Base-by-base conservation (phyloP, 2,888 invertebrate species). In the Caenorhabditis panamensis region DNA sequence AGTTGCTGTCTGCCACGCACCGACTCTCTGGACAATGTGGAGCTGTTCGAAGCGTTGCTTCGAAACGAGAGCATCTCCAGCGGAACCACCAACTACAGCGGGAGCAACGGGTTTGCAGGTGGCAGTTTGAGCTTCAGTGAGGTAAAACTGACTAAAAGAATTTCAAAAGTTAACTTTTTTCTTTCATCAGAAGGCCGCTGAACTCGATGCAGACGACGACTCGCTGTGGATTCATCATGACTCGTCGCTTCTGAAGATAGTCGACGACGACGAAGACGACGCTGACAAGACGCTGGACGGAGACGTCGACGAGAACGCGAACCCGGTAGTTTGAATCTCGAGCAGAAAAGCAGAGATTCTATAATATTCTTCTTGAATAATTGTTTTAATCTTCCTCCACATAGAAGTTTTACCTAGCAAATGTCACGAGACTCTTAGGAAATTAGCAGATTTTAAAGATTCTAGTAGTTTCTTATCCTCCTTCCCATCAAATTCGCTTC, bases 1-100 rank as follows among this genome's bases (percentile, higher is more conserved):
- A 72, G 72, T 18, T 73, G 72, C 59, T 79, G 67, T 24, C 51
- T 79, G 9, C 73, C 73, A 13, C 67, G 79, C 3, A 79, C 79
- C n/a, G 72, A 72, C 28, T 62, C 79, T 1, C 53, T 79, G 24
- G 79, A 79, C 31, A 56, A 68, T 6, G 58, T 79, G 2, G 62
- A 56, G 41, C 63, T 79, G 6, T 79, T 61, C 66, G 79, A 79
- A 28, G 72, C 73, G 6, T 18, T 79, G 2, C 36, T 79, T 6
- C 13, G 49, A 8, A 73, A 79, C 44, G 68, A 63, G 41, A 59
- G 49, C 4, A 18, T 28, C 3, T 31, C 77, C 8, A 49, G 41
- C 4, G 28, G 16, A 1, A 44, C 61, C 36, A n/a, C 22, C n/a
- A 44, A 20, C 22, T n/a, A 22, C 9, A n/a, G 18, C 20, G n/a